Evolutionary conservation across 2,113 vertebrate genomes (phyloP).

Genomic region (Urocitellus parryii): DNA sequence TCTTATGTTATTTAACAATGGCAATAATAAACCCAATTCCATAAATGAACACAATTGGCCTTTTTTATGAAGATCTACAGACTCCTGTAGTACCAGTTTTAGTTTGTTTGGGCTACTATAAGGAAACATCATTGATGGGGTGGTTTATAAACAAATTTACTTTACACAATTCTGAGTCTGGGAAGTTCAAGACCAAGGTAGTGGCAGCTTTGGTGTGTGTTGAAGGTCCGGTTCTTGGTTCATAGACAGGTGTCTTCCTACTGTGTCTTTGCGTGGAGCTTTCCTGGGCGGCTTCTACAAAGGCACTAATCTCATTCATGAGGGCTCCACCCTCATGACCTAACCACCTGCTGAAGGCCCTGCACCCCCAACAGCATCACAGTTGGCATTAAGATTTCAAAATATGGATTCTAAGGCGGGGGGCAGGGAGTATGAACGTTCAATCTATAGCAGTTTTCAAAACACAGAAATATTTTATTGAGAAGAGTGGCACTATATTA

Average conservation of each 20-base stretch:
- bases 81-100: neutral
- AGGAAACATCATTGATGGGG: neutral
- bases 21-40: neutral
- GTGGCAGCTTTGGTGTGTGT: neutral
- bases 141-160: neutral
- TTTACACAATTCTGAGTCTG: neutral
- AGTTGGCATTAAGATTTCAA: neutral
- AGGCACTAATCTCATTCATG: too few species aligned
- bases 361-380: neutral
- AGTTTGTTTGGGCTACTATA: neutral
- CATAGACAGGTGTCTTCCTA: neutral
- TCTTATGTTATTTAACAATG: conserved; percentile 30
- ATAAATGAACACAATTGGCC: neutral
- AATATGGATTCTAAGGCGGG: neutral
- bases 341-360: neutral
- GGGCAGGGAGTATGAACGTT: neutral
- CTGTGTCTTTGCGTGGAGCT: neutral
- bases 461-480: neutral
- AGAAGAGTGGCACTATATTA: neutral
- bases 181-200: neutral
- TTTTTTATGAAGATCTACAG: neutral
- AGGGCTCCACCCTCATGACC: neutral
- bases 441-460: neutral
- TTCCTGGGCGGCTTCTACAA: neutral
- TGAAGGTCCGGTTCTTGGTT: neutral